These are phyloP conservation scores for Rhinogobio ventralis DNA, from an alignment of 2,797 vertebrate species.

Conservation along the genomic window DNA sequence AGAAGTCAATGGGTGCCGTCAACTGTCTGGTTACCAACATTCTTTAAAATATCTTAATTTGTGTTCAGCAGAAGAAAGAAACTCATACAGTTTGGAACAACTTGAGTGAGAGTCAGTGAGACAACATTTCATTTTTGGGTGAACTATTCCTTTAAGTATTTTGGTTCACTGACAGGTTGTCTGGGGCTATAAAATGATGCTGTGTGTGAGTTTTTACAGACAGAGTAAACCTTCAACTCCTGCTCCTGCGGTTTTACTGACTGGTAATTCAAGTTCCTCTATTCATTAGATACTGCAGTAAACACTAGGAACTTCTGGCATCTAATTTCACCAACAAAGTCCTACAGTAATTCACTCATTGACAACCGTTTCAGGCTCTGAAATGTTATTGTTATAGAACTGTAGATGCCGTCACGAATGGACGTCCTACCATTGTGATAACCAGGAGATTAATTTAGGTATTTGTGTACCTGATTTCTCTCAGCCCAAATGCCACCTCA, in stretches of 20 bases:
- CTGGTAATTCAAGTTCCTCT: background rate
- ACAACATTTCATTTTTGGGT: too few species aligned
- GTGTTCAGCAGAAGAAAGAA: too few species aligned
- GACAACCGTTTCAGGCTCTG: background rate
- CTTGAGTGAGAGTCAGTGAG: too few species aligned
- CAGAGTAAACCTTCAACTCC: background rate
- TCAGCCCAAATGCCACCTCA: background rate
- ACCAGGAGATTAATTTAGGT: background rate
- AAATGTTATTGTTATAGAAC: background rate
- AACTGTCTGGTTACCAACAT: too few species aligned
- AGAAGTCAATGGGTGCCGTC: too few species aligned
- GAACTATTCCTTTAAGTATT: background rate
- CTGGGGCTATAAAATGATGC: background rate
- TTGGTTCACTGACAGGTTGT: background rate
- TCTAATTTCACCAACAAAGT: constrained; percentile 2
- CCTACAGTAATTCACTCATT: constrained; percentile 6
- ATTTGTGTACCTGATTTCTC: constrained; percentile 12
- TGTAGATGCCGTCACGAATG: background rate
- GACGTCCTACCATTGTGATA: background rate
- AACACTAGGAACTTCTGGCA: background rate
- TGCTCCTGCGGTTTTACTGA: background rate
- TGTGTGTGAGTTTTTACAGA: background rate
- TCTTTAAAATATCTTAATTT: too few species aligned
- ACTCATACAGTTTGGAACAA: too few species aligned
- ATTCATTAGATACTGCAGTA: background rate